Percentiles rank a stretch among this genome's conserved stretches.
Conservation (phyloP, 1,140 invertebrate genomes). For the Drosophila nigromelanica region DNA sequence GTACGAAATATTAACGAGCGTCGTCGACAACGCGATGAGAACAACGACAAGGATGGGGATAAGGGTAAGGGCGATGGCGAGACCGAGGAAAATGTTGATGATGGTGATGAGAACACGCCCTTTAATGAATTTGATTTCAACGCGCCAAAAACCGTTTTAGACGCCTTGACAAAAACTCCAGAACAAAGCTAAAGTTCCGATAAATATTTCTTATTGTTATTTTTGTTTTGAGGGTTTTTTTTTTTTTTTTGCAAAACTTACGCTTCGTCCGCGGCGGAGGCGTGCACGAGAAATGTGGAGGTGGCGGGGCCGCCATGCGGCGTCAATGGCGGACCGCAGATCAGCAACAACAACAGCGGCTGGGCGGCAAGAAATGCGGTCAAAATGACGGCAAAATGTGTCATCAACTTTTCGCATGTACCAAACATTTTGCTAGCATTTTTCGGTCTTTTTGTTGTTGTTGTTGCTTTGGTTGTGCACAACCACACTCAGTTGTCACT, state of each 20-base stretch:
- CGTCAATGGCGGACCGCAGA: slow-evolving; percentile 64
- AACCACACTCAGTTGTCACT: slow-evolving; percentile 8
- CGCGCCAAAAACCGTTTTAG: slow-evolving; percentile 23
- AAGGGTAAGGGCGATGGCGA: not conserved
- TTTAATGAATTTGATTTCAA: slow-evolving; percentile 63
- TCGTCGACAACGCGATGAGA: slow-evolving; percentile 42
- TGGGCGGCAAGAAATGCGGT: slow-evolving; percentile 80
- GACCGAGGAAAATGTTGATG: slow-evolving; percentile 1
- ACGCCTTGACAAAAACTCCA: not conserved
- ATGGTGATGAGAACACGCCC: slow-evolving; percentile 49
- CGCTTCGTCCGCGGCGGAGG: slow-evolving; percentile 81
- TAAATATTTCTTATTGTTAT: not conserved
- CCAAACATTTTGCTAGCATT: slow-evolving; percentile 83
- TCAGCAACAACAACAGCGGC: slow-evolving; percentile 70
- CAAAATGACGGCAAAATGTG: slow-evolving; percentile 83
- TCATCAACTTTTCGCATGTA: slow-evolving; percentile 83
- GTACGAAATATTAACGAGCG: slow-evolving; percentile 73
- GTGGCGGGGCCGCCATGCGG: slow-evolving; percentile 50
- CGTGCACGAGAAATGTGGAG: slow-evolving; percentile 61
- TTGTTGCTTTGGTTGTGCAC: slow-evolving; percentile 30
- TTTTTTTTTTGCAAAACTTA: slow-evolving; percentile 62
- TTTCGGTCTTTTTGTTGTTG: slow-evolving; percentile 61
- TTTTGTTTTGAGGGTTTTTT: not conserved
- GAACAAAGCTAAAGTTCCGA: not conserved
- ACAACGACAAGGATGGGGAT: not conserved